Conservation (phyloP, 2,113 vertebrate species). For the Nicator chloris region DNA sequence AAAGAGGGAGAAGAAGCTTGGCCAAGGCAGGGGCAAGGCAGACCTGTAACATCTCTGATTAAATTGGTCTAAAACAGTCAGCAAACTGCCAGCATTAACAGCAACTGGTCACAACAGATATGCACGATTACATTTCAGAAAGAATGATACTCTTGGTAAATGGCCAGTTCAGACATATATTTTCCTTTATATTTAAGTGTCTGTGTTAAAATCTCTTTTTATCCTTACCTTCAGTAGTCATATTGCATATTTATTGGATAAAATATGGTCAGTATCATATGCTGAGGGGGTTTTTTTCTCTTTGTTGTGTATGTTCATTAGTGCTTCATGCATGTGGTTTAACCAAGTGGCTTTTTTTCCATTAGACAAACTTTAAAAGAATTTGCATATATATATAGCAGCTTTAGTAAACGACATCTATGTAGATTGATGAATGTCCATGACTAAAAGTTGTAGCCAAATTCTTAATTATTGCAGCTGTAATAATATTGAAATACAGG, state of each 20-base stretch:
- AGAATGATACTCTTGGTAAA: neutral
- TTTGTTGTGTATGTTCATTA: neutral
- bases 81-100: neutral
- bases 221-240: neutral
- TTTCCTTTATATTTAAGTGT: neutral
- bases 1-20: neutral
- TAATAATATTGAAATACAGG: neutral
- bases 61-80: neutral
- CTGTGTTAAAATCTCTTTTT: neutral
- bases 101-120: neutral
- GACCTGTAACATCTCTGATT: neutral
- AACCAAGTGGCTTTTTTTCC: neutral
- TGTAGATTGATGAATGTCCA: neutral
- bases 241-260: neutral
- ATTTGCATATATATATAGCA: neutral
- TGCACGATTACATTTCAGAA: neutral
- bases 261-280: neutral
- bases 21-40: neutral
- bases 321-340: neutral
- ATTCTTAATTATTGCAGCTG: conserved; percentile 28
- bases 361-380: neutral
- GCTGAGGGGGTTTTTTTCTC: neutral
- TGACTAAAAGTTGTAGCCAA: neutral
- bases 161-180: neutral
- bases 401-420: neutral